phyloP scores from a whole-genome alignment of 2,797 vertebrate species.

The Brachyrhaphis roseni region DNA sequence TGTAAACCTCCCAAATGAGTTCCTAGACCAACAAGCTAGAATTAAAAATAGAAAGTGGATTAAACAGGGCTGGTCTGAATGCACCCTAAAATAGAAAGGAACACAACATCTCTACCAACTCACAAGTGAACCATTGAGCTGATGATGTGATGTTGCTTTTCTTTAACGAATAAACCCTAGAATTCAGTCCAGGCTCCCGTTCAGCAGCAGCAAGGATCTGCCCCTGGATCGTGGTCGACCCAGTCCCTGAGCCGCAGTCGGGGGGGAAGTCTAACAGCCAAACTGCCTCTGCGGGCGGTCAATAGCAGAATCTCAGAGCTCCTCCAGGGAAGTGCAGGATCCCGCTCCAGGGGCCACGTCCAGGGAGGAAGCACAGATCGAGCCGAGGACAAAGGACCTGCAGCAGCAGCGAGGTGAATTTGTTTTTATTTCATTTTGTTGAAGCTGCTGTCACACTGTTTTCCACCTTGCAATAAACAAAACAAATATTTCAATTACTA shows the following conservation, averaged over 20 bases:
- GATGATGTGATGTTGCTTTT: not conserved
- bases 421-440: not conserved
- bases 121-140: not conserved
- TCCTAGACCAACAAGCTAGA: too few species aligned
- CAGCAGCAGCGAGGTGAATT: constrained; percentile 52
- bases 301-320: constrained; percentile 96
- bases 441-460: not conserved
- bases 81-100: not conserved
- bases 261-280: constrained; percentile 87
- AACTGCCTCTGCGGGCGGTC: constrained; percentile 91
- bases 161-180: constrained; percentile 38
- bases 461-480: not conserved
- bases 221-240: constrained; percentile 89
- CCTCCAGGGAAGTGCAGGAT: constrained; percentile 85
- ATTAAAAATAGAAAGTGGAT: too few species aligned
- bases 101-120: not conserved
- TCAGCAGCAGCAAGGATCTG: constrained; percentile 62
- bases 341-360: constrained; percentile 74
- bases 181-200: constrained; percentile 48
- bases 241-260: constrained; percentile 94
- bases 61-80: too few species aligned
- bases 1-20: too few species aligned
- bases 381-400: constrained; percentile 61
- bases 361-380: constrained; percentile 81
- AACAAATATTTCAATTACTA: not conserved